Evolutionary conservation across 2,888 invertebrate genomes (phyloP), one percentile per base, ranked within the genome.

Genomic region (Philonicus albiceps): DNA sequence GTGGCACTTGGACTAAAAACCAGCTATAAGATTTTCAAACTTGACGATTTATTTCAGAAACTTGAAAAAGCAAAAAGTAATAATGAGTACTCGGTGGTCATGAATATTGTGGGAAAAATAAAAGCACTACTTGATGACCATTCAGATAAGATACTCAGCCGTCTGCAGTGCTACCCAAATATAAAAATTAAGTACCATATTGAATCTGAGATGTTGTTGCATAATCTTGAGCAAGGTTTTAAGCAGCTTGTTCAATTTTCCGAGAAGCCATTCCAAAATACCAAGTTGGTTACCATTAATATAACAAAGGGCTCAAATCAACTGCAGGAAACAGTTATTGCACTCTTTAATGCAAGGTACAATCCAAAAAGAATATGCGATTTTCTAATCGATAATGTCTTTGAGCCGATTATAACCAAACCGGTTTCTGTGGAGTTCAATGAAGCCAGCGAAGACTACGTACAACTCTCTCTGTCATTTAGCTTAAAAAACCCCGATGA

Each of bases 1-100:
- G 92, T 94, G 0, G 93, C 93, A 27, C 93, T 94, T 88, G 94
- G 94, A n/a, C 89, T 95, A 27, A 91, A 89, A 11, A 89, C 91
- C 7, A 90, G 90, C 7, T 93, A 90, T 64, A 91, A 91, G 34
- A 90, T 92, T 16, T 87, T 92, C 74, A 90, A 94, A 72, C 93
- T 94, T 5, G 92, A 91, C 37, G 90, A 93, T 75, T 90, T 94
- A 7, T 92, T 94, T 75, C 92, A 93, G 86, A 90, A 90, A 78
- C 89, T 92, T 1, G 91, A 92, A 16, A 90, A 90, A 34, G 90
- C 91, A 1, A 92, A 92, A 87, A 89, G 89, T 8, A 90, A 88
- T 13, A 91, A 91, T 84, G 92, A 92, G 49, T 91, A 91, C 53
- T 87, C 91, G 6, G 88, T 90, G 7, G 90, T 91, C 2, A 90